Evolutionary conservation across 2,113 vertebrate species (phyloP).

Genomic region (Indicator maculatus): DNA sequence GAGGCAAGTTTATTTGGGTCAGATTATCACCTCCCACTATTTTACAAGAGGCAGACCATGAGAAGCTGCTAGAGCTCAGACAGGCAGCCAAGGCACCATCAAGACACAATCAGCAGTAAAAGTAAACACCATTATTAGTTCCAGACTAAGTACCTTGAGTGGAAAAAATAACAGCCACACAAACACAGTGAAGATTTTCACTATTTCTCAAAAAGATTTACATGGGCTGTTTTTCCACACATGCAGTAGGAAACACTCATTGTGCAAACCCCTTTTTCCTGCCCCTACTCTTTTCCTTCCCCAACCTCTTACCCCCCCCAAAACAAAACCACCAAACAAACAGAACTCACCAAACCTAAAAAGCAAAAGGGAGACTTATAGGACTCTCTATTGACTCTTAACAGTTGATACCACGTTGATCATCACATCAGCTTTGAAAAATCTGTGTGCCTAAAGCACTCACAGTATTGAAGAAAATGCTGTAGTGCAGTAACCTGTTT

Average conservation of each 20-base stretch:
- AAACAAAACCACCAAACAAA: not conserved
- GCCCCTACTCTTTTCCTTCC: not conserved
- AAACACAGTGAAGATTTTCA: not conserved
- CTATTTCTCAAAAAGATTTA: not conserved
- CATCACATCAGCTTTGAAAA: not conserved
- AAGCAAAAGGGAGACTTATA: not conserved
- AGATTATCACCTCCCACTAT: constrained; percentile 8
- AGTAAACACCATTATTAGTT: not conserved
- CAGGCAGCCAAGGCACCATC: not conserved
- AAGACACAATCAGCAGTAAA: not conserved
- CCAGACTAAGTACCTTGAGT: not conserved
- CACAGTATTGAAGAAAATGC: not conserved
- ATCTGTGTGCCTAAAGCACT: not conserved
- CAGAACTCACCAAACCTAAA: not conserved
- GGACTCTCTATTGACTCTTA: not conserved
- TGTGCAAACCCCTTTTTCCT: not conserved
- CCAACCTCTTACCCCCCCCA: not conserved
- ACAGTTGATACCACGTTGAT: not conserved
- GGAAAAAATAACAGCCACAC: not conserved
- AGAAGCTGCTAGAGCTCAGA: not conserved
- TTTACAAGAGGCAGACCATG: not conserved
- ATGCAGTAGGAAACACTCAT: not conserved
- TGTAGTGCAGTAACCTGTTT: not conserved
- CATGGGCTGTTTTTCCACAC: not conserved
- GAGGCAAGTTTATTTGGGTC: not conserved